Conservation (phyloP, 2,888 invertebrate species). For the Drosophila demipolita region DNA sequence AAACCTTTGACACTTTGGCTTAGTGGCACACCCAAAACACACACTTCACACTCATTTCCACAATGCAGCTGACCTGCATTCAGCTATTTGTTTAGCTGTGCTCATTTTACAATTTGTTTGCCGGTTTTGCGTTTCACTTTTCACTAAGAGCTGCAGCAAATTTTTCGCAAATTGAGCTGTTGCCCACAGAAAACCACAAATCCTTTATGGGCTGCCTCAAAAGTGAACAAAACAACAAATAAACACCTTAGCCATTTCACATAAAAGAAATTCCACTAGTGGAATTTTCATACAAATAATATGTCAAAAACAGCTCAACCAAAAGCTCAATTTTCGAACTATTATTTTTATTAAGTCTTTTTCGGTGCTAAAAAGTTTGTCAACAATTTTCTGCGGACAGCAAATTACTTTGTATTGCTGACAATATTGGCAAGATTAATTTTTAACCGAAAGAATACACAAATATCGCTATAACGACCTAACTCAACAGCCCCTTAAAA, state of each 20-base stretch:
- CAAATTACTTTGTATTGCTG: background rate
- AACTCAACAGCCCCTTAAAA: background rate
- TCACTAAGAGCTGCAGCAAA: conserved; percentile 61
- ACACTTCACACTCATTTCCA: background rate
- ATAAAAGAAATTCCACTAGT: conserved; percentile 5
- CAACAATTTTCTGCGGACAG: background rate
- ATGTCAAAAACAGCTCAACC: background rate
- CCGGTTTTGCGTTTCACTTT: conserved; percentile 45
- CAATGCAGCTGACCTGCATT: conserved; percentile 28
- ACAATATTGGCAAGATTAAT: background rate
- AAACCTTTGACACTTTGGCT: conserved; percentile 54
- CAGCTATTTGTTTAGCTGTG: conserved; percentile 61
- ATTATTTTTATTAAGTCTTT: background rate
- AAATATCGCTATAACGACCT: background rate
- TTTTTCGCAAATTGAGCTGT: conserved; percentile 58
- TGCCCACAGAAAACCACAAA: conserved; percentile 45
- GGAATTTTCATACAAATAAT: background rate
- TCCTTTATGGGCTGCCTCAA: conserved; percentile 33
- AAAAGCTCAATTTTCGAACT: background rate
- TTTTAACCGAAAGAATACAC: background rate
- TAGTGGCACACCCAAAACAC: conserved; percentile 41
- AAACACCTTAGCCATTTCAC: conserved; percentile 70
- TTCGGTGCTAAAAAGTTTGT: background rate
- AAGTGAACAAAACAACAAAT: conserved; percentile 44
- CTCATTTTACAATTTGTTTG: conserved; percentile 65